Evolutionary conservation across 2,113 vertebrate species (phyloP), one percentile per base, ranked within the genome.

Genomic region (Ciconia maguari): DNA sequence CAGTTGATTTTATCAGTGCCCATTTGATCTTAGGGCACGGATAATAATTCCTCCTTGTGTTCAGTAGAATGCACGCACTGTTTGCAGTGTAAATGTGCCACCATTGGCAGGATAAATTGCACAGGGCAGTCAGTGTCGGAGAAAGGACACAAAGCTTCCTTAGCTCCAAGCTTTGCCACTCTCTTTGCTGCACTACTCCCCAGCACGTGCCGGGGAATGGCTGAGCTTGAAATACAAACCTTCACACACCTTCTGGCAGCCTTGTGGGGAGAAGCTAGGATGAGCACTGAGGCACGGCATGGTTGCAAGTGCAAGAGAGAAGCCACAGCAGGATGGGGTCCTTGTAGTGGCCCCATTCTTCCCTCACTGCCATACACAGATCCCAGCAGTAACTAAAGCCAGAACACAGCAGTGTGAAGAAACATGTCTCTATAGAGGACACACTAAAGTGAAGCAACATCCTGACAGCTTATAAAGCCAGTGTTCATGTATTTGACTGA

Each of bases 271-370:
- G 19, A 62, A 48, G 32, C 25, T 24, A 58, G 6, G 44, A 49
- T 2, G 18, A 75, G 15, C 13, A 24, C 2, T 18, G 61, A 38
- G 41, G 19, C 38, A 27, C 0, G 0, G 5, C 13, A 18, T 1
- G 0, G 24, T 13, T 13, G 5, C 55, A 58, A 78, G 24, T 25
- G 60, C 22, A 49, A 70, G 51, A 74, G 36, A 62, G 55, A 66
- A 87, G 17, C 38, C 42, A 44, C 19, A 74, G 61, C 1, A 9
- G 32, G 17, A 26, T 30, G 16, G 19, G 5, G 18, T 69, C 27
- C 27, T 66, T 51, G 22, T 14, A 48, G 27, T 2, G n/a, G n/a
- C 38, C 25, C 12, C n/a, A 16, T 41, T 70, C 29, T 68, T 54
- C 12, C 68, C 6, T n/a, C 7, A 0, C 29, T 81, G 46, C 32